Evolutionary conservation across 2,797 vertebrate genomes (phyloP).

Genomic region (Lithobates sylvaticus): DNA sequence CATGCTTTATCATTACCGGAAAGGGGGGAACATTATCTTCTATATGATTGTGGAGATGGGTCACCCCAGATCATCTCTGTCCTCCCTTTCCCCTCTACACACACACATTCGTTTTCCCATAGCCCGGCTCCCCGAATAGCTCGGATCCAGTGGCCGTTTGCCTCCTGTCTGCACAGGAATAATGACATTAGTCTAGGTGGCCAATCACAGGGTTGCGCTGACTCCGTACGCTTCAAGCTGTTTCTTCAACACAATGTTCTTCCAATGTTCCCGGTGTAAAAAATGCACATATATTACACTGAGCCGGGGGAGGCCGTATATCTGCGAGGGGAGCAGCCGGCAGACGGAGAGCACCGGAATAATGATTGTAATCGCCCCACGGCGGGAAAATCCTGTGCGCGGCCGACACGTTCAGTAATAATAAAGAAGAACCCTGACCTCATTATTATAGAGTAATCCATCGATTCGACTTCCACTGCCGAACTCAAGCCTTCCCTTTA

Average conservation of each 20-base stretch:
- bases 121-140: not conserved
- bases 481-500: too few relatives aligned
- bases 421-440: too few relatives aligned
- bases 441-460: too few relatives aligned
- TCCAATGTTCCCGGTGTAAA: constrained; percentile 49
- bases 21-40: too few relatives aligned
- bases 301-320: not conserved
- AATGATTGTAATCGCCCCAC: constrained; percentile 23
- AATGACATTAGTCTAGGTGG: constrained; percentile 30
- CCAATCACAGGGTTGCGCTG: constrained; percentile 35
- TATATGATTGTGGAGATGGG: too few relatives aligned
- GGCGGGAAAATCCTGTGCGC: not conserved
- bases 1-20: too few relatives aligned
- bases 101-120: not conserved
- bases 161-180: constrained; percentile 24
- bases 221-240: constrained; percentile 36
- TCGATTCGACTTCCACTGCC: too few relatives aligned
- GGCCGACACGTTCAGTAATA: not conserved
- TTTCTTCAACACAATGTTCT: constrained; percentile 58
- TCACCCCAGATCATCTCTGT: not conserved
- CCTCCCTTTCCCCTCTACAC: not conserved
- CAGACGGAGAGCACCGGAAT: constrained; percentile 9
- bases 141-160: not conserved
- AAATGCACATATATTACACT: constrained; percentile 56
- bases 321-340: constrained; percentile 2